Base-by-base conservation (phyloP, 1,140 invertebrate species). In the Formica selysi region DNA sequence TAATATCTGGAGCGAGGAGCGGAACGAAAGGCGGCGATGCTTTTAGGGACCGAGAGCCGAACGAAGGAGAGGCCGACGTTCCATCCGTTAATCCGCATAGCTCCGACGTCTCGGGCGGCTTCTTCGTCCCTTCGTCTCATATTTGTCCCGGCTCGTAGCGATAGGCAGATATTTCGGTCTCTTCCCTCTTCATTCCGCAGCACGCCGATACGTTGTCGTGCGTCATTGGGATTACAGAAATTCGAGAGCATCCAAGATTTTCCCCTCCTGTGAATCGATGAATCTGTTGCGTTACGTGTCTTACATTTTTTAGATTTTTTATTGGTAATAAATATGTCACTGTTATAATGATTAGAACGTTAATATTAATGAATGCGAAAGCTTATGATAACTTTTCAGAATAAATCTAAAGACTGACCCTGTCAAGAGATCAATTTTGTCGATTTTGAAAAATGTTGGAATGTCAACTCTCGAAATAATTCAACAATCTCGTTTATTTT, bases 211-310 rank as follows among this genome's bases (percentile, higher is more conserved):
- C 48, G 48, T 16, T 76, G 64, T 90, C 86, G 87, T 91, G 90
- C 92, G 87, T 93, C 93, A 93, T 88, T 70, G 83, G 83, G 86
- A 90, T 91, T 92, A 87, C 89, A 84, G 76, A 91, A 92, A 92
- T 93, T 91, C 90, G 73, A 76, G 62, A 73, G 76, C 86, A 67
- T 62, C 32, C 16, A 78, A 57, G n/a, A 44, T 76, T 62, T 32
- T 64, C 59, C 29, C 32, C 32, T 71, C 11, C 11, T 41, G 19
- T 71, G 29, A 71, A 61, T 51, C 48, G 71, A 36, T 22, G 54
- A 59, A 29, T 73, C 22, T 48, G 36, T n/a, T 26, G 44, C 57
- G 57, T 32, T 84, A 62, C 29, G n/a, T 54, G 8, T 22, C 41
- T 8, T 13, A 41, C 73, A 57, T 26, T 70, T n/a, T 2, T 29